Base-by-base conservation (phyloP, 2,113 vertebrate genomes). In the Bubo blakistoni region DNA sequence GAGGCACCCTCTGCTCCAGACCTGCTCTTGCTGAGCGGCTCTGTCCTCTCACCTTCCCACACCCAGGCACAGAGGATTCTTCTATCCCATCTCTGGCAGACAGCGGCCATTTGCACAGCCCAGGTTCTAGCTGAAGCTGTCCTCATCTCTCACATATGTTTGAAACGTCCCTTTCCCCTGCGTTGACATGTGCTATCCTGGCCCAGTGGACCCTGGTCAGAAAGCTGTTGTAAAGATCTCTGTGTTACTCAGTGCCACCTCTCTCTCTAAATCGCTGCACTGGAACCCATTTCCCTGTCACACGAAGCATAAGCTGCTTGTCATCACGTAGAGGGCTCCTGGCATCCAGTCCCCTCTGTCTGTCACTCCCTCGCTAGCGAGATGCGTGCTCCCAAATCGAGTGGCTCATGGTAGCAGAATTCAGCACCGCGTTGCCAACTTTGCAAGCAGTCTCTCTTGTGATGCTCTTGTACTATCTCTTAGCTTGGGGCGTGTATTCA, bases 401-500 rank as follows among this genome's bases (percentile, higher is more conserved):
- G 9, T 3, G n/a, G 46, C 74, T 83, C 44, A 17, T 8, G n/a
- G 21, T 5, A 54, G 57, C 65, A 55, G 57, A 2, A 1, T 2
- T 54, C 61, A 55, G 54, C 52, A 25, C 61, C 36, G 12, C 25
- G 0, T 6, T 38, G 57, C 57, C 74, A 44, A 0, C 19, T 40
- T 46, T 10, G 20, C 13, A 22, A 46, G 69, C 26, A 9, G 6
- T 21, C 40, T 78, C 42, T 52, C 36, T 12, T 21, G 19, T 9
- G 7, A 54, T 58, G 16, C 51, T 17, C 46, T 36, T 40, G 55
- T 40, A 5, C 24, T 29, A 2, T 13, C 18, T 32, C 29, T 29
- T 38, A 21, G 34, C 32, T 27, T 22, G 32, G 59, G 59, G 26
- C 0, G 0, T 5, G 34, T 34, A 4, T 10, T 26, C 73, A 58